A percentile compares a stretch with the other conserved stretches of the same genome.
Conservation (phyloP, 2,113 vertebrate genomes). For the Eurystomus gularis region DNA sequence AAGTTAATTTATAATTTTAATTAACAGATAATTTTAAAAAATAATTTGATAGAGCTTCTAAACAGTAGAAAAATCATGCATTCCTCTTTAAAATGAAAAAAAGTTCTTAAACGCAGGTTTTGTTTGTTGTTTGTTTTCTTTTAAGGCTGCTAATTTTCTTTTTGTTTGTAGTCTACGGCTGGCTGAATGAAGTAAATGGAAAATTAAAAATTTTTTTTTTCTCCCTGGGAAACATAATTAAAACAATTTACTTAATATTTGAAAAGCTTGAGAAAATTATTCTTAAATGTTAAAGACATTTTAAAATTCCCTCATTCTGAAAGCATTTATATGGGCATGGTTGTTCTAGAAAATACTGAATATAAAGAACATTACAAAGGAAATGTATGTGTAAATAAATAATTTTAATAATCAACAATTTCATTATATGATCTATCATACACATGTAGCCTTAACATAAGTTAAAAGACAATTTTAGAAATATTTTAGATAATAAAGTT, state of each 20-base stretch:
- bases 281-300: too few species aligned
- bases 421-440: not conserved
- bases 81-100: not conserved
- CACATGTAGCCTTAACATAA: not conserved
- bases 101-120: too few species aligned
- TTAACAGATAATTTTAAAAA: not conserved
- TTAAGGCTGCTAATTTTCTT: not conserved
- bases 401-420: too few species aligned
- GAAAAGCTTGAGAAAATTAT: too few species aligned
- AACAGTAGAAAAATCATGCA: not conserved
- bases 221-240: not conserved
- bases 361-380: too few species aligned
- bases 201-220: not conserved
- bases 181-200: not conserved
- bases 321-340: not conserved
- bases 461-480: not conserved
- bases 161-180: not conserved
- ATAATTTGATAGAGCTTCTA: not conserved
- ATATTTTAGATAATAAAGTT: not conserved
- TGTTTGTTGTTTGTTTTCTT: too few species aligned
- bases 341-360: not conserved
- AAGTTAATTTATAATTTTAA: not conserved
- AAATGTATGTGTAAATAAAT: too few species aligned
- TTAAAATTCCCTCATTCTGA: not conserved
- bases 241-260: too few species aligned